These are phyloP conservation scores for Amorpha juglandis DNA, from an alignment of 2,888 invertebrate genomes.

Conservation along the genomic window DNA sequence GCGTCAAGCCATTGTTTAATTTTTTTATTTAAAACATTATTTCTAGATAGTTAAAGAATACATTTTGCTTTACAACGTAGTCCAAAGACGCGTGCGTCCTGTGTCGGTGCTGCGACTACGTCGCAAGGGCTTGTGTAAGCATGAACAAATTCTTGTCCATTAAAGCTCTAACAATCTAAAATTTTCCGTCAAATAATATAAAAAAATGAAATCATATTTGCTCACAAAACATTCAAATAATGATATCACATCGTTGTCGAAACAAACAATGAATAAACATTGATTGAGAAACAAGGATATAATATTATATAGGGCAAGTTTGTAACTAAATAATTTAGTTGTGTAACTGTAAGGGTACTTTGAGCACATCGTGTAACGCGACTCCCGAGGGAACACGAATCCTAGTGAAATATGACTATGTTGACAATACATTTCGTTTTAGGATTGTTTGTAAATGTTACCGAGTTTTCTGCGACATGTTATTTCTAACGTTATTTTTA, in stretches of 20 bases:
- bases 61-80: too few relatives aligned
- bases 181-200: too few relatives aligned
- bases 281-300: slow-evolving; percentile 20
- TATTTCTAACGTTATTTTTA: background rate
- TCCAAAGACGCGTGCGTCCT: too few relatives aligned
- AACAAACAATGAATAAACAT: background rate
- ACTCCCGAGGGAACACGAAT: slow-evolving; percentile 36
- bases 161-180: too few relatives aligned
- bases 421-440: slow-evolving; percentile 47
- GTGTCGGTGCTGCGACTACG: too few relatives aligned
- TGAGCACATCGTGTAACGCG: slow-evolving; percentile 38
- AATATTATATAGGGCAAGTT: slow-evolving; percentile 35
- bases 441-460: slow-evolving; percentile 16
- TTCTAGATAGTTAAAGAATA: too few relatives aligned
- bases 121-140: too few relatives aligned
- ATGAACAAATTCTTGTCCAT: too few relatives aligned
- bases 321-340: slow-evolving; percentile 48
- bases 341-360: slow-evolving; percentile 39
- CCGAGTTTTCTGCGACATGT: background rate
- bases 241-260: background rate
- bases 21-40: too few relatives aligned
- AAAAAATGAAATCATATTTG: too few relatives aligned
- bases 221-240: background rate
- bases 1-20: too few relatives aligned
- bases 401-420: slow-evolving; percentile 46